Conservation (phyloP, 2,797 vertebrate genomes). For the Parauchenoglanis punctatus region DNA sequence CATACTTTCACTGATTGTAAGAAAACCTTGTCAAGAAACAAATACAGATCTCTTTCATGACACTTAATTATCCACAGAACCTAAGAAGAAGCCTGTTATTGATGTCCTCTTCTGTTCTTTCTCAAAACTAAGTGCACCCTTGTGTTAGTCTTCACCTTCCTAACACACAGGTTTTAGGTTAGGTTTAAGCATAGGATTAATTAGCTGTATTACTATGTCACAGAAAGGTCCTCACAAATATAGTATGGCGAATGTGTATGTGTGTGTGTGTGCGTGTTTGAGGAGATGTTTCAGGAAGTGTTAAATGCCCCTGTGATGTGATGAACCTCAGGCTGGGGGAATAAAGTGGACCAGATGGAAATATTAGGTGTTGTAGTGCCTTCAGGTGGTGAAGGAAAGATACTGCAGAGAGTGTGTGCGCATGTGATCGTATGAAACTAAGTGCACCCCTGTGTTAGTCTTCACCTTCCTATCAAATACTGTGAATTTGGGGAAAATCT, state of each 20-base stretch:
- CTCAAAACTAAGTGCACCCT: neutral
- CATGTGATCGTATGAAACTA: neutral
- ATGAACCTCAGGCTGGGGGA: neutral
- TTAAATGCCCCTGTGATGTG: slow-evolving; percentile 13
- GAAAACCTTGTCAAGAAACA: neutral
- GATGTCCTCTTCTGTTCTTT: no score
- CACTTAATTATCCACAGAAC: neutral
- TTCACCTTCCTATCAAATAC: neutral
- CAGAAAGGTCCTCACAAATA: no score
- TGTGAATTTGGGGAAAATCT: neutral
- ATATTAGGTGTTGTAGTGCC: neutral
- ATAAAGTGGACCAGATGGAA: neutral
- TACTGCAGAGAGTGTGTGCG: neutral
- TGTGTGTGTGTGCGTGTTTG: no score
- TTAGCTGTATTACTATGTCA: no score
- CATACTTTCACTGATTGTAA: neutral
- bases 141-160: neutral
- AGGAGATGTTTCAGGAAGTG: no score
- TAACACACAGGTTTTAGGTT: neutral
- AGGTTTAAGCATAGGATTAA: no score
- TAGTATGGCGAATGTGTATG: no score
- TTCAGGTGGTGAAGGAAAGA: slow-evolving; percentile 18
- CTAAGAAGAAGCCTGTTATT: no score
- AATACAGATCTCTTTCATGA: neutral
- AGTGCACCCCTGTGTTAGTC: neutral